Evolutionary conservation across 2,797 vertebrate species (phyloP).

Genomic region (Gobionotothen gibberifrons): DNA sequence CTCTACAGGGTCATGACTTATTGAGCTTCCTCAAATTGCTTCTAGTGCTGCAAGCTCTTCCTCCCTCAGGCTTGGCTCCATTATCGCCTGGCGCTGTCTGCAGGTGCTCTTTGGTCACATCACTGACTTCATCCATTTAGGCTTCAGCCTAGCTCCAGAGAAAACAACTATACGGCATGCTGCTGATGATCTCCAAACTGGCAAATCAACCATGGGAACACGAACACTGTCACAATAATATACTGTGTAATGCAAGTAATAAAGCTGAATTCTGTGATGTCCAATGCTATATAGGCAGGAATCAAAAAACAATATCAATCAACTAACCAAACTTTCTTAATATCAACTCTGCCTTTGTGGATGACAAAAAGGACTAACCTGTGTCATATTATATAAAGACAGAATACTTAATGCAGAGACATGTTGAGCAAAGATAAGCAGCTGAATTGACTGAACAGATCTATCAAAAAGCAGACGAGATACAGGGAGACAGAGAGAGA

Average conservation of each 20-base stretch:
- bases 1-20: constrained; percentile 82
- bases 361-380: constrained; percentile 22
- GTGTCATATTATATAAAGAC: constrained; percentile 48
- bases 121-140: constrained; percentile 53
- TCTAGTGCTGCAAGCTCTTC: constrained; percentile 64
- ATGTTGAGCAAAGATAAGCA: constrained; percentile 65
- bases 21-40: constrained; percentile 80
- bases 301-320: constrained; percentile 4
- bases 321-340: constrained; percentile 2
- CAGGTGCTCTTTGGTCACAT: constrained; percentile 59
- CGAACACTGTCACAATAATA: not conserved
- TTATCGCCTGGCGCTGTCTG: constrained; percentile 68
- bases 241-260: not conserved
- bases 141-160: constrained; percentile 24
- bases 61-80: constrained; percentile 71
- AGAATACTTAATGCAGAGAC: constrained; percentile 41
- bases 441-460: constrained; percentile 54
- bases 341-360: constrained; percentile 30
- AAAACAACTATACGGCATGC: constrained; percentile 11
- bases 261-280: constrained; percentile 1
- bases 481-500: constrained; percentile 20
- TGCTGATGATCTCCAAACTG: constrained; percentile 6
- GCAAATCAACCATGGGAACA: constrained; percentile 1
- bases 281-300: not conserved
- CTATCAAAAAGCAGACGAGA: constrained; percentile 60